Evolutionary conservation across 2,797 vertebrate species (phyloP).

Genomic region (Coilia nasus): DNA sequence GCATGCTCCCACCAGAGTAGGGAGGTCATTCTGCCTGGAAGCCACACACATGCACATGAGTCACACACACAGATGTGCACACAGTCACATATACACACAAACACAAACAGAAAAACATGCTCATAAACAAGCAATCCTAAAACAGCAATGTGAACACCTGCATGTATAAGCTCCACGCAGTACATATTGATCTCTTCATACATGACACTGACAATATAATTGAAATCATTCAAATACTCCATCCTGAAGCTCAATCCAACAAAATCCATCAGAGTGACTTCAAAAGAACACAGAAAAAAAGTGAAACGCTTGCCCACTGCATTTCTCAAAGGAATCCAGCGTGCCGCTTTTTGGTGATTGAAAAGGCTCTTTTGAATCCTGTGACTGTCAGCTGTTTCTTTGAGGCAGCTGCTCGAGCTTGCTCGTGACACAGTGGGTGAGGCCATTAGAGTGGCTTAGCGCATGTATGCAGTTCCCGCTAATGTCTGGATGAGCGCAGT

Average conservation of each 20-base stretch:
- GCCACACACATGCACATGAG: neutral
- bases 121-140: neutral
- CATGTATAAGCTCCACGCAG: neutral
- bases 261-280: too few species aligned
- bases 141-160: neutral
- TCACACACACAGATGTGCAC: neutral
- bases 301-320: neutral
- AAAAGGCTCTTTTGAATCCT: conserved; percentile 49
- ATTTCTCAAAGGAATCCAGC: neutral
- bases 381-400: conserved; percentile 49
- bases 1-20: conserved; percentile 5
- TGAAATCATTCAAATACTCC: neutral
- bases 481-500: conserved; percentile 54
- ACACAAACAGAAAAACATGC: neutral
- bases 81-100: neutral
- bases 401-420: conserved; percentile 37
- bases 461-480: conserved; percentile 53
- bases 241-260: neutral
- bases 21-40: conserved; percentile 27
- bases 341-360: conserved; percentile 35
- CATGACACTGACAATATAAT: neutral
- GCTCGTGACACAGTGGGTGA: conserved; percentile 25
- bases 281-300: neutral
- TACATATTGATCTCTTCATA: neutral
- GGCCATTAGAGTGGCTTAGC: conserved; percentile 54